These are phyloP conservation scores for Bryconaethiops microstoma DNA, from an alignment of 2,797 vertebrate species.

Conservation along the genomic window DNA sequence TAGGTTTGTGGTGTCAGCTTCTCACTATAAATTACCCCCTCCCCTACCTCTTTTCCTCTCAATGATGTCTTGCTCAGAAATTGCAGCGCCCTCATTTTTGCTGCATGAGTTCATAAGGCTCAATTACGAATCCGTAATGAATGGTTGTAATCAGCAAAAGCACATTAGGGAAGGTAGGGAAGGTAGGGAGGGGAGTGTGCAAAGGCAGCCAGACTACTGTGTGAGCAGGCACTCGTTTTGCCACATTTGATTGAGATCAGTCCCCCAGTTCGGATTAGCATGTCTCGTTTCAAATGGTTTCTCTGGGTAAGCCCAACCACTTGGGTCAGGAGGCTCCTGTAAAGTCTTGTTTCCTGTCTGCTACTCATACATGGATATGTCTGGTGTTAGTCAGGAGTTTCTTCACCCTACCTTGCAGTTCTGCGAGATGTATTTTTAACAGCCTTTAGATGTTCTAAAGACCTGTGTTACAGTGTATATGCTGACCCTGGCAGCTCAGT, in stretches of 20 bases:
- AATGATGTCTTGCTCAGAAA: slow-evolving; percentile 39
- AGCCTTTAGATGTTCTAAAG: slow-evolving; percentile 46
- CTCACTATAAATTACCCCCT: slow-evolving; percentile 40
- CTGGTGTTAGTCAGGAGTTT: slow-evolving; percentile 50
- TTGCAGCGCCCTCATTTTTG: slow-evolving; percentile 20
- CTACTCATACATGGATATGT: slow-evolving; percentile 47
- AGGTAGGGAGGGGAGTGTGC: slow-evolving; percentile 6
- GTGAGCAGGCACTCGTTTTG: slow-evolving; percentile 37
- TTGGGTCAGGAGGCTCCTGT: slow-evolving; percentile 37
- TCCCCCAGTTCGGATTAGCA: slow-evolving; percentile 46
- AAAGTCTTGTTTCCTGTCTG: slow-evolving; percentile 41
- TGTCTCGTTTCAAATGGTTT: slow-evolving; percentile 40
- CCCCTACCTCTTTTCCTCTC: slow-evolving; percentile 7
- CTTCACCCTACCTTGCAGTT: slow-evolving; percentile 15
- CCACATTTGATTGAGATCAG: slow-evolving; percentile 51
- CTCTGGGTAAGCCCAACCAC: slow-evolving; percentile 27
- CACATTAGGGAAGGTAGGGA: slow-evolving; percentile 13
- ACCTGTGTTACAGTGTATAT: slow-evolving; percentile 3
- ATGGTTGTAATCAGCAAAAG: slow-evolving; percentile 53
- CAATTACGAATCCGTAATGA: slow-evolving; percentile 55
- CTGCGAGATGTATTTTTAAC: slow-evolving; percentile 36
- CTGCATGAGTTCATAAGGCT: slow-evolving; percentile 26
- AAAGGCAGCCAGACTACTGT: background rate
- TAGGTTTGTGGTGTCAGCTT: slow-evolving; percentile 31
- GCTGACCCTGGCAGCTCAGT: slow-evolving; percentile 23